Conservation (phyloP, 2,888 invertebrate genomes). For the Euproctis similis region DNA sequence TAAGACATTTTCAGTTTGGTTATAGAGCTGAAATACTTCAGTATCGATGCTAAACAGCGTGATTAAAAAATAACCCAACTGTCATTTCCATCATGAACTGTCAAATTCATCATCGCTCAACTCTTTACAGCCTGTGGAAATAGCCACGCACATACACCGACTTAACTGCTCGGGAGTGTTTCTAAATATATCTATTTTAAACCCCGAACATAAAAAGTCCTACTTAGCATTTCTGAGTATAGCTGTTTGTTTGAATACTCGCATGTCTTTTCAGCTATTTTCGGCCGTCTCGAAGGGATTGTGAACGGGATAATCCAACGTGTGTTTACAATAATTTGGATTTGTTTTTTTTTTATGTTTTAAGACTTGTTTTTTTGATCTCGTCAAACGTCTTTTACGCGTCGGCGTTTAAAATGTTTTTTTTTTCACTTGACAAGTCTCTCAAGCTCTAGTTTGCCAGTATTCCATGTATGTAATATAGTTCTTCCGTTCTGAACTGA, state of each 20-base stretch:
- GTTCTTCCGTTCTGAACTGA: too few species aligned
- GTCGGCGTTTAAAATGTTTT: constrained; percentile 6
- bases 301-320: constrained; percentile 20
- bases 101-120: constrained; percentile 3
- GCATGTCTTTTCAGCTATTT: constrained; percentile 57
- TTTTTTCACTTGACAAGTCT: not conserved
- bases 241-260: constrained; percentile 26
- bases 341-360: constrained; percentile 15
- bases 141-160: constrained; percentile 14
- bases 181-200: constrained; percentile 50
- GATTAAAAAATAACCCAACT: too few species aligned
- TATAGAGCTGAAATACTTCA: too few species aligned
- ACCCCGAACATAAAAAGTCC: constrained; percentile 53
- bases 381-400: constrained; percentile 17
- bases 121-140: constrained; percentile 7
- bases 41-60: too few species aligned
- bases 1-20: too few species aligned
- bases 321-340: constrained; percentile 24
- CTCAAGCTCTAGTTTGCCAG: too few species aligned
- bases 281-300: constrained; percentile 44
- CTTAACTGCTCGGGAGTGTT: constrained; percentile 37
- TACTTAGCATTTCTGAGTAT: constrained; percentile 56
- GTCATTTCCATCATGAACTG: too few species aligned
- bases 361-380: constrained; percentile 16
- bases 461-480: too few species aligned